Evolutionary conservation across 2,113 vertebrate species (phyloP), one percentile per base, ranked within the genome.

Genomic region (Andinoacara biseriatus): DNA sequence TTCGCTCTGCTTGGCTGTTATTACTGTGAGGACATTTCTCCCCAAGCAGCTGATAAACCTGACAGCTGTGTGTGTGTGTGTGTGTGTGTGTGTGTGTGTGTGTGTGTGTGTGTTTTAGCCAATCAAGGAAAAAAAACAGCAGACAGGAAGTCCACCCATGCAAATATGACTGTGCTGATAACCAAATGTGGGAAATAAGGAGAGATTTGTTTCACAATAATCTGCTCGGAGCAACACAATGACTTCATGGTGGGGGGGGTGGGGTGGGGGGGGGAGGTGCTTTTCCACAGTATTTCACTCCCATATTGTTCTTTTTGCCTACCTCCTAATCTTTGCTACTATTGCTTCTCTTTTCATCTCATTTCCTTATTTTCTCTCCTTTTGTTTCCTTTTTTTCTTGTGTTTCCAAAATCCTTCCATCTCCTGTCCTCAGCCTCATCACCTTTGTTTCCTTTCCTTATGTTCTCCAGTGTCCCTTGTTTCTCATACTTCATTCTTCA

Each of bases 81-180:
- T 57, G 56, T 24, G 56, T 20, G 49, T 20, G 49, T 20, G 49
- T 14, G 40, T 0, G 10, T 5, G 60, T 7, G 60, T 13, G 20
- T 38, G 77, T 75, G 83, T 54, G 60, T 59, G 31, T 58, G 76
- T 80, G 76, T 76, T 29, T 20, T 8, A 1, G n/a, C 40, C 65
- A 65, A 59, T 67, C 80, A 82, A 56, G 29, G 31, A 49, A 59
- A 10, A 22, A 43, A 10, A 58, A 14, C 31, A 38, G 56, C 67
- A 77, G 22, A 33, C 43, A 87, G 87, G 83, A 89, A 83, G 84
- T 86, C 60, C 26, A 18, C 24, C 22, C 58, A 81, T 78, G 84
- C 63, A 89, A 89, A 89, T 67, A 31, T 26, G 24, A 67, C 33
- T 7, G 7, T 5, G 4, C 74, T 35, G 84, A 89, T 84, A 89